Conservation (phyloP, 2,113 vertebrate species). For the Cyanocitta stelleri region DNA sequence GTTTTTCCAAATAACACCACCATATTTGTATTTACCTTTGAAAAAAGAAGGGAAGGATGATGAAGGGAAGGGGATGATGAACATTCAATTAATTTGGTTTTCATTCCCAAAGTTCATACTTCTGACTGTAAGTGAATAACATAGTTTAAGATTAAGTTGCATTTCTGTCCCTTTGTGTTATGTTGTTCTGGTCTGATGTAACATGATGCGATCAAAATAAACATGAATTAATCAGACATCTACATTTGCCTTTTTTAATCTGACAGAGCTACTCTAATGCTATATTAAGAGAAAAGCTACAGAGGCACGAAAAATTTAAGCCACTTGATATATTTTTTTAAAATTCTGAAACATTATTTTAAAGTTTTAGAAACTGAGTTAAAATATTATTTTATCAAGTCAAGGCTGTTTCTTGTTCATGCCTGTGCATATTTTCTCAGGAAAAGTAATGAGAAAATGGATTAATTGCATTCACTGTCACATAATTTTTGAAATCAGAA, state of each 20-base stretch:
- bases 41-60: background rate
- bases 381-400: background rate
- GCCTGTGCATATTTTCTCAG: background rate
- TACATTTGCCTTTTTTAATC: background rate
- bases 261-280: background rate
- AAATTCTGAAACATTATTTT: background rate
- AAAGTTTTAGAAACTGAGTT: background rate
- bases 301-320: background rate
- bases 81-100: background rate
- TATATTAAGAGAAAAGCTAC: background rate
- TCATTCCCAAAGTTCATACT: background rate
- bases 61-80: background rate
- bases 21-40: background rate
- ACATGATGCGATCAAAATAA: background rate
- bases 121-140: background rate
- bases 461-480: constrained; percentile 24
- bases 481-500: background rate
- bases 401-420: background rate
- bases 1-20: background rate
- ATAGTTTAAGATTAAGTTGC: background rate
- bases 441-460: background rate
- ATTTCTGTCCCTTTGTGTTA: background rate
- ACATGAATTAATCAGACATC: background rate
- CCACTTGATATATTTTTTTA: background rate
- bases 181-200: background rate